Evolutionary conservation across 2,113 vertebrate species (phyloP).

Genomic region (Merops nubicus): DNA sequence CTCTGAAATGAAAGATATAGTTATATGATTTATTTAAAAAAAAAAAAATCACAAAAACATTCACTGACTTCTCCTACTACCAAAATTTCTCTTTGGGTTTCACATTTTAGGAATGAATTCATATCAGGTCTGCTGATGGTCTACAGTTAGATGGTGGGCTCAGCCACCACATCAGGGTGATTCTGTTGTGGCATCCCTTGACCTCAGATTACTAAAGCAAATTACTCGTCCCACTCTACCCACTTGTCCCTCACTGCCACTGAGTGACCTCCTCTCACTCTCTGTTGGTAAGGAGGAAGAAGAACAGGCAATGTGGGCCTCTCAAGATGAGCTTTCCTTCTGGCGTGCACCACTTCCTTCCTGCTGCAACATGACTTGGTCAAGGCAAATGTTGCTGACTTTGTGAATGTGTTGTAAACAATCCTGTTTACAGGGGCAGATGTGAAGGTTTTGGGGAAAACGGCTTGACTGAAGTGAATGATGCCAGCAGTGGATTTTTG

Average conservation of each 20-base stretch:
- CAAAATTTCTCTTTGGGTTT: background rate
- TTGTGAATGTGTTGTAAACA: fast-evolving
- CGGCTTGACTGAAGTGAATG: background rate
- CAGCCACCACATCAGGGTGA: fast-evolving
- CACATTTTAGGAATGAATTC: background rate
- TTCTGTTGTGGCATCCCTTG: background rate
- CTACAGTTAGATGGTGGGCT: background rate
- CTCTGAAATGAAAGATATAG: slow-evolving; percentile 47
- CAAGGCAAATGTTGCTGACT: background rate
- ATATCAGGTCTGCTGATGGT: background rate
- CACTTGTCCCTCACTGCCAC: background rate
- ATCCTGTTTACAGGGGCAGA: background rate
- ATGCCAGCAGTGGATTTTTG: background rate
- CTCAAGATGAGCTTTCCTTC: background rate
- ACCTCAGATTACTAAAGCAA: background rate
- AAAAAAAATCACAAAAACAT: background rate
- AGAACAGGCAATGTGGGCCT: fast-evolving
- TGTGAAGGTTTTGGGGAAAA: background rate
- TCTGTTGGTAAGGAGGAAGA: background rate
- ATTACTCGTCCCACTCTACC: background rate
- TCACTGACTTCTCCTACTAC: background rate
- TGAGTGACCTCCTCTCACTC: background rate
- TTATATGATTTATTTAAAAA: background rate
- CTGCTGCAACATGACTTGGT: background rate
- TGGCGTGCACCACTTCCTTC: background rate